phyloP scores from a whole-genome alignment of 2,888 invertebrate genomes.

The Phytoseiulus persimilis region DNA sequence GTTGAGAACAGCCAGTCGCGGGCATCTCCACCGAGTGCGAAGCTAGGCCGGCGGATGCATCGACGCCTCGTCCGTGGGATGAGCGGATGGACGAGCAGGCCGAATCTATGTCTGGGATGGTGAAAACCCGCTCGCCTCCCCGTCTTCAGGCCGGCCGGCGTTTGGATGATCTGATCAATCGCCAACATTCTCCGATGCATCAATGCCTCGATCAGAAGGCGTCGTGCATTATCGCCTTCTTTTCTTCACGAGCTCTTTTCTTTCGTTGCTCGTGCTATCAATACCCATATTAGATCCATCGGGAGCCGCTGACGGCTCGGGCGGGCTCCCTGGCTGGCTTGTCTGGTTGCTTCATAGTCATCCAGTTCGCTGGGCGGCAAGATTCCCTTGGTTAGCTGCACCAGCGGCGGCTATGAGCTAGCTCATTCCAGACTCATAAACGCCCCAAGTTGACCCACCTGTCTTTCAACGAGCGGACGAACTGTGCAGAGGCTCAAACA shows the following conservation, averaged over 20 bases:
- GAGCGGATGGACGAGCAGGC: neutral
- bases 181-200: conserved; percentile 5
- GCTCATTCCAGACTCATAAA: neutral
- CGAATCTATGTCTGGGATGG: neutral
- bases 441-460: neutral
- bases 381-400: neutral
- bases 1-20: no score
- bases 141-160: neutral
- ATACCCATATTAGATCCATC: conserved; percentile 5
- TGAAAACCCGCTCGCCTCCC: neutral
- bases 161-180: neutral
- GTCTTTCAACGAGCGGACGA: neutral
- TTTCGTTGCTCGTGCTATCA: neutral
- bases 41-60: neutral
- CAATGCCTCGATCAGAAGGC: conserved; percentile 5
- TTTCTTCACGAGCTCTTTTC: neutral
- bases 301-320: neutral
- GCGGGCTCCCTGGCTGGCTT: no score
- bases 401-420: neutral
- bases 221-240: conserved; percentile 5
- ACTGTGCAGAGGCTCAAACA: neutral
- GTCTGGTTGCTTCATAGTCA: neutral
- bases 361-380: neutral
- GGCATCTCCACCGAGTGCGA: no score
- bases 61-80: neutral